Conservation (phyloP, 2,113 vertebrate species). For the Pelusios castaneus region DNA sequence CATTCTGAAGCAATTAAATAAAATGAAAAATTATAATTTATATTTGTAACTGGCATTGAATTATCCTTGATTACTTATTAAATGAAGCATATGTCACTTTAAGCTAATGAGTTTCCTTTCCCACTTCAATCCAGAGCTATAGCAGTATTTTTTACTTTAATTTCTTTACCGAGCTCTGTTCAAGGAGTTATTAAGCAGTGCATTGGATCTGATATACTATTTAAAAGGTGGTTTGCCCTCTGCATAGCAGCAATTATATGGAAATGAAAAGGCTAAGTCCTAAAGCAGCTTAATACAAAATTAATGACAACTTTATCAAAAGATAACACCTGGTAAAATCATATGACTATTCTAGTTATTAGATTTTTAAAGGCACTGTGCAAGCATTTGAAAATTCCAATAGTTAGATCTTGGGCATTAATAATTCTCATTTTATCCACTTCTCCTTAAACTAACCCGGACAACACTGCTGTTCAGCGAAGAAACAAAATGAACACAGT, state of each 20-base stretch:
- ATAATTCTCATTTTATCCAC: not conserved
- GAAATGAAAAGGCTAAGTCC: slow-evolving; percentile 47
- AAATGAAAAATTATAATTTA: not conserved
- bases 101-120: not conserved
- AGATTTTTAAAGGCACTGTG: not conserved
- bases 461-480: not conserved
- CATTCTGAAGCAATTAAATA: not conserved
- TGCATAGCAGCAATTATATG: slow-evolving; percentile 35
- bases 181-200: slow-evolving; percentile 26
- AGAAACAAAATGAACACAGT: not conserved
- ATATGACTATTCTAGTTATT: not conserved
- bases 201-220: slow-evolving; percentile 1
- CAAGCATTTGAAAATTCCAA: not conserved
- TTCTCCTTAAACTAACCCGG: slow-evolving; percentile 3
- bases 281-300: slow-evolving; percentile 44
- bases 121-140: not conserved
- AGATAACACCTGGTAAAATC: slow-evolving; percentile 25
- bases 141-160: not conserved
- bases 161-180: not conserved
- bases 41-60: not conserved
- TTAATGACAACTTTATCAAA: slow-evolving; percentile 20
- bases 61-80: not conserved
- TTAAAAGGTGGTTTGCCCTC: slow-evolving; percentile 35
- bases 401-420: slow-evolving; percentile 5
- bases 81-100: not conserved